Conservation (phyloP, 2,797 vertebrate genomes). For the Cynodonichthys magdalenae region DNA sequence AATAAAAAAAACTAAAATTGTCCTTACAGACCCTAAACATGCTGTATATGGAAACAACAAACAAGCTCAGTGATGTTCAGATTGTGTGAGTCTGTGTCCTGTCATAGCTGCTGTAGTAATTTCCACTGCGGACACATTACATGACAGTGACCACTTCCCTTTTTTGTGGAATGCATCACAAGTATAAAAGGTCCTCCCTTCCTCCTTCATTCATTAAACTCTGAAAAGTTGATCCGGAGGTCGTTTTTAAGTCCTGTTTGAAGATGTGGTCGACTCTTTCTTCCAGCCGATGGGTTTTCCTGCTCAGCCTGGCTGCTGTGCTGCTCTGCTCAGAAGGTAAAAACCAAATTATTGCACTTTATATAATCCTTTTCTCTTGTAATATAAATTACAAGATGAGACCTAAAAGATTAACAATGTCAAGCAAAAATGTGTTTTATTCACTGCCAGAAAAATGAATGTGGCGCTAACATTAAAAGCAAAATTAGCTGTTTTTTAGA, state of each 20-base stretch:
- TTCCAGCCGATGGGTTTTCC: constrained; percentile 14
- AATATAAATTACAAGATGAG: no score
- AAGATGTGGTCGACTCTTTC: constrained; percentile 40
- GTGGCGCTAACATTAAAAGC: no score
- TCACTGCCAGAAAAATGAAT: no score
- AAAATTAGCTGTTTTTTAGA: no score
- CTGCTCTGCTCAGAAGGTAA: constrained; percentile 42
- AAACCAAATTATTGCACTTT: not conserved
- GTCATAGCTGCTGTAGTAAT: not conserved
- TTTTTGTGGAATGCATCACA: not conserved
- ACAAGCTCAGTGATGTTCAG: no score
- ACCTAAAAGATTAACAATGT: not conserved
- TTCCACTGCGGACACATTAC: constrained; percentile 15
- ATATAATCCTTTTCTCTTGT: no score
- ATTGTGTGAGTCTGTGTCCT: not conserved
- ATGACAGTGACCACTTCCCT: constrained; percentile 22
- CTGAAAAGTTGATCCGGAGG: not conserved
- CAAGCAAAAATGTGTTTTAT: no score
- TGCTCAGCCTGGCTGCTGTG: constrained; percentile 35
- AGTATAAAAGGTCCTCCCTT: not conserved
- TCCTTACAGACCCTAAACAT: not conserved
- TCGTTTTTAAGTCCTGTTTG: not conserved
- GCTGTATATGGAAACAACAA: not conserved
- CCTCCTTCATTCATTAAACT: not conserved
- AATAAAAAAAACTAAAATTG: not conserved